Base-by-base conservation (phyloP, 2,888 invertebrate genomes). In the Heliothis peltigera region DNA sequence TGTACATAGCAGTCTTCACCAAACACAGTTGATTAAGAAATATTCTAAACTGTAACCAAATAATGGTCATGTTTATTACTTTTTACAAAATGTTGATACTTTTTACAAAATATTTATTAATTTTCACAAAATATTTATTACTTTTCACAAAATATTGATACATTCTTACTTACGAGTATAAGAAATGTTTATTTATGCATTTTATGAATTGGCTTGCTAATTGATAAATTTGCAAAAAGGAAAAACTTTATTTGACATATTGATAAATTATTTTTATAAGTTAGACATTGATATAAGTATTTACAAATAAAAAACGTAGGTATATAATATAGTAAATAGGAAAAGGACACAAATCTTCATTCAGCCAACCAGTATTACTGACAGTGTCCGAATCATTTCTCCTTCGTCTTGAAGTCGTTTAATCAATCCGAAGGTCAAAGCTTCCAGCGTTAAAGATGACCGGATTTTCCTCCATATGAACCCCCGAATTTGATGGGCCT, bases 401-500 rank as follows among this genome's bases (percentile, higher is more conserved):
- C 52, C 46, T 44, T 56, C n/a, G 21, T 56, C 35, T 43, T 28
- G 10, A 8, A 39, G 43, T 22, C 22, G 18, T 72, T 53, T 65
- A 65, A 53, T 72, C 52, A 65, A 39, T 5, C 19, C 21, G 35
- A 72, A 56, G 69, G 25, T 52, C 17, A 15, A 6, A 18, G n/a
- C 42, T 52, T 72, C 39, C 19, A 4, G 28, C 44, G 47, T 51
- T 32, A 25, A 47, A 28, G 22, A 56, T 1, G 42, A 25, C 48
- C 35, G 64, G 56, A 69, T 64, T 72, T 48, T 72, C 51, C 72
- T 64, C 28, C 10, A 47, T 22, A 52, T 21, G 28, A 32, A 7
- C 7, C 1, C 44, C 39, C 48, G 49, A 48, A 28, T 51, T 46
- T 39, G 12, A 43, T 71, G 52, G 42, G 17, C 22, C 32, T 47